A percentile compares a stretch with the other conserved stretches of the same genome.
Conservation (phyloP, 2,888 invertebrate species). For the Aphidius colemani region DNA sequence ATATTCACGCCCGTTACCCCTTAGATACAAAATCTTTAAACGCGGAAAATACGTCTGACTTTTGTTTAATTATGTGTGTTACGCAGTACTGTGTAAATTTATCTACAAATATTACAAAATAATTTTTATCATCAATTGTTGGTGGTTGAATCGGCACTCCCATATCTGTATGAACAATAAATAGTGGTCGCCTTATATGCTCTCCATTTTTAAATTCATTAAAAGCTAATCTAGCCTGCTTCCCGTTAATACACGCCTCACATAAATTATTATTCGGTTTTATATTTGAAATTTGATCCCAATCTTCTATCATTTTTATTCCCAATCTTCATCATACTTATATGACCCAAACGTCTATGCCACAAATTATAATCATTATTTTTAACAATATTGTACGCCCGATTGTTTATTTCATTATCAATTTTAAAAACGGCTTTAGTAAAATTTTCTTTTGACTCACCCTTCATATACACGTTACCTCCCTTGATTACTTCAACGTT, state of each 20-base stretch:
- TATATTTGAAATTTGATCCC: not conserved
- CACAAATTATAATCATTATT: conserved; percentile 35
- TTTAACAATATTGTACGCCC: not conserved
- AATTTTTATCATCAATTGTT: conserved; percentile 28
- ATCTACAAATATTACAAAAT: conserved; percentile 29
- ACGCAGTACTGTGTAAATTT: conserved; percentile 30
- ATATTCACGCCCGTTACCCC: conserved; percentile 28
- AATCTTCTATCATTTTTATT: conserved; percentile 29
- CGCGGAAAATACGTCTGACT: conserved; percentile 25
- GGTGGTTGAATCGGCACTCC: conserved; percentile 4
- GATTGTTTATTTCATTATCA: not conserved
- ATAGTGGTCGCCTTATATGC: conserved; percentile 44
- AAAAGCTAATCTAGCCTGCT: conserved; percentile 50
- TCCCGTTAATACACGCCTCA: conserved; percentile 50
- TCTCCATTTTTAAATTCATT: conserved; percentile 20
- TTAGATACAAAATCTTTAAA: conserved; percentile 32
- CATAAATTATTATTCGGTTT: conserved; percentile 38
- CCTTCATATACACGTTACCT: not conserved
- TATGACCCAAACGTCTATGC: conserved; percentile 44
- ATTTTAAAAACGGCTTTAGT: not conserved
- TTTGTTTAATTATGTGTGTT: conserved; percentile 24
- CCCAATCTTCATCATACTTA: too few species aligned
- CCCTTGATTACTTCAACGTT: not conserved
- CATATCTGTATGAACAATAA: conserved; percentile 40
- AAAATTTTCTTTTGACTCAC: conserved; percentile 8